Evolutionary conservation across 2,113 vertebrate species (phyloP), one percentile per base, ranked within the genome.

Genomic region (Calidris pygmaea): DNA sequence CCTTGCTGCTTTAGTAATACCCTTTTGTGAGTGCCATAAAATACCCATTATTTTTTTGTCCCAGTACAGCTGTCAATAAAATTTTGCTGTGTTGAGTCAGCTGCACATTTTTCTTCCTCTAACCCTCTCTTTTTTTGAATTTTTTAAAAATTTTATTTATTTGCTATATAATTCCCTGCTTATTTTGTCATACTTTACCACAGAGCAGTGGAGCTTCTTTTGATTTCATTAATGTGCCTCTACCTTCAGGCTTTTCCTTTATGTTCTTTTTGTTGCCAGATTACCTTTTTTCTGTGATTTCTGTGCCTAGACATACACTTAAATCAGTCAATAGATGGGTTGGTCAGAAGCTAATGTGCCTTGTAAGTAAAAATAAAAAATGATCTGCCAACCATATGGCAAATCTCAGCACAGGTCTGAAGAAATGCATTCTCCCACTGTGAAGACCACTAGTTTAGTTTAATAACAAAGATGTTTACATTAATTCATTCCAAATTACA

Each of bases 401-500:
- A 74, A 67, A 45, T 91, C 55, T 73, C n/a, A 32, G 29, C 3
- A 2, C 39, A 62, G 34, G 37, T 71, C 47, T 85, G 53, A 80
- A 60, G 8, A 14, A 3, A 7, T 0, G 2, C 1, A 1, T 86
- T 65, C 14, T 66, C 59, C 55, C 22, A 43, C 37, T 14, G 39
- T 90, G 82, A 95, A 83, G 86, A 77, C 45, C 81, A 47, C 78
- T 52, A 79, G 62, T 53, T 53, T 88, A 34, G 41, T 70, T 93
- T 52, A 79, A 56, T 87, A 78, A 70, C 30, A 53, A 88, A 92
- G 45, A 21, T 72, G 34, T 3, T 94, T 88, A 45, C 17, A 55
- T 55, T 37, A 75, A 93, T 91, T 96, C 4, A 39, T 87, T 89
- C 34, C 5, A 95, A 96, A 94, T 92, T 67, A 72, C 67, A 90